These are phyloP conservation scores for Philaethria dido DNA, from an alignment of 2,888 invertebrate species.

Conservation along the genomic window DNA sequence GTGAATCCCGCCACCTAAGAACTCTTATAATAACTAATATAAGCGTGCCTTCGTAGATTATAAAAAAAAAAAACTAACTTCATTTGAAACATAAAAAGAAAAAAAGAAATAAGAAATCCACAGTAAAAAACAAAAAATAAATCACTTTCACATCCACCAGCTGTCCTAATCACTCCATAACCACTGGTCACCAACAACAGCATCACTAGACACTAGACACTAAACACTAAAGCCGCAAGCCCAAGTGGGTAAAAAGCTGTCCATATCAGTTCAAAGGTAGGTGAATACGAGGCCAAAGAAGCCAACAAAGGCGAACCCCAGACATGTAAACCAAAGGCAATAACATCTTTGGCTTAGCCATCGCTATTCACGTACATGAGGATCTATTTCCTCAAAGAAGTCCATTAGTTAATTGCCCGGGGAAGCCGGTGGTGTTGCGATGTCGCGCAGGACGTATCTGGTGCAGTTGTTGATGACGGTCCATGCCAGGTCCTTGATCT, in stretches of 20 bases:
- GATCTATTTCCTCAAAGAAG: constrained; percentile 62
- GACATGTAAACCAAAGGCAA: constrained; percentile 29
- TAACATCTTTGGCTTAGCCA: constrained; percentile 34
- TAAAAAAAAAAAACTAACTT: no score
- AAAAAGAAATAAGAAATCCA: no score
- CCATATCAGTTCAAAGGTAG: constrained; percentile 14
- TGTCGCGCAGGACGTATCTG: constrained; percentile 49
- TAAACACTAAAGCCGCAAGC: constrained; percentile 25
- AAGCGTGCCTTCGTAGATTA: no score
- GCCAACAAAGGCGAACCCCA: constrained; percentile 13
- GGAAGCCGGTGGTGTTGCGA: constrained; percentile 43
- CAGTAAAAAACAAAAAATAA: no score
- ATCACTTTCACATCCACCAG: not conserved
- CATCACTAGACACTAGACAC: not conserved
- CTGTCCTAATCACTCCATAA: not conserved
- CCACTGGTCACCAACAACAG: not conserved
- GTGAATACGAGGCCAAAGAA: constrained; percentile 1
- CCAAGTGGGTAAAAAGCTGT: constrained; percentile 29
- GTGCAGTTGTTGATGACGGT: constrained; percentile 87
- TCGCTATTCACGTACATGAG: constrained; percentile 58
- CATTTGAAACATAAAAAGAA: no score
- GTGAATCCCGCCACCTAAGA: no score
- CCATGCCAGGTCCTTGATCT: constrained; percentile 87
- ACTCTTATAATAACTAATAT: no score
- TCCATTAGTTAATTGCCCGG: constrained; percentile 68